Conservation (phyloP, 2,888 invertebrate genomes). For the Spisula subtruncata region DNA sequence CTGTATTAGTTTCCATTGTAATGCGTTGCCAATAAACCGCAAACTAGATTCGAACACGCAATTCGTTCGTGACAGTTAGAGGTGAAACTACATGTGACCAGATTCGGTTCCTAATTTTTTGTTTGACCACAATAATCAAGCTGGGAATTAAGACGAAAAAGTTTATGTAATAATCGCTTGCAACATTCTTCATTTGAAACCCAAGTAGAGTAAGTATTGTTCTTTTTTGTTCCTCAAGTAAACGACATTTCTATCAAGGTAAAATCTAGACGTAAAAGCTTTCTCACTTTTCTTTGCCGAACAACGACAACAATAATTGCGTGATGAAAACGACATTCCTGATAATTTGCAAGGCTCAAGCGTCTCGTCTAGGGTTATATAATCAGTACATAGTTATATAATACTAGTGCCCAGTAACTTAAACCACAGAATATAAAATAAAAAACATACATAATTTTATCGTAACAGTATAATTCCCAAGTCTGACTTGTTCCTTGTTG, state of each 20-base stretch:
- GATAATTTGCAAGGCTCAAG: no score
- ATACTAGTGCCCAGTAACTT: no score
- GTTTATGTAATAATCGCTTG: background rate
- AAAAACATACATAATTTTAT: no score
- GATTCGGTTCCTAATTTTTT: slow-evolving; percentile 35
- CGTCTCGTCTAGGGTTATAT: no score
- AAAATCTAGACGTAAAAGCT: slow-evolving; percentile 15
- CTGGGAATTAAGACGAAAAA: background rate
- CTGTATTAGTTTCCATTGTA: background rate
- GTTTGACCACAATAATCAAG: slow-evolving; percentile 49
- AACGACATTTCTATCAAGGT: background rate
- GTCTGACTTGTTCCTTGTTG: no score
- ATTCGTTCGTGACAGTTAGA: background rate
- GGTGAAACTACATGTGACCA: slow-evolving; percentile 11
- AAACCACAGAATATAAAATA: no score
- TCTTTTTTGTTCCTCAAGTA: background rate
- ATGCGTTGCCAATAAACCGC: background rate
- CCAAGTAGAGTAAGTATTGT: background rate
- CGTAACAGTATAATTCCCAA: no score
- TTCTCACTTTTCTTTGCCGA: slow-evolving; percentile 31
- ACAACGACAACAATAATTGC: background rate
- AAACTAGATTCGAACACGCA: background rate
- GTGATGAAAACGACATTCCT: background rate
- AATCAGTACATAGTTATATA: no score
- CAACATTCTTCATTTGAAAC: slow-evolving; percentile 16